Base-by-base conservation (phyloP, 2,888 invertebrate genomes). In the Holacanthella duospinosa region DNA sequence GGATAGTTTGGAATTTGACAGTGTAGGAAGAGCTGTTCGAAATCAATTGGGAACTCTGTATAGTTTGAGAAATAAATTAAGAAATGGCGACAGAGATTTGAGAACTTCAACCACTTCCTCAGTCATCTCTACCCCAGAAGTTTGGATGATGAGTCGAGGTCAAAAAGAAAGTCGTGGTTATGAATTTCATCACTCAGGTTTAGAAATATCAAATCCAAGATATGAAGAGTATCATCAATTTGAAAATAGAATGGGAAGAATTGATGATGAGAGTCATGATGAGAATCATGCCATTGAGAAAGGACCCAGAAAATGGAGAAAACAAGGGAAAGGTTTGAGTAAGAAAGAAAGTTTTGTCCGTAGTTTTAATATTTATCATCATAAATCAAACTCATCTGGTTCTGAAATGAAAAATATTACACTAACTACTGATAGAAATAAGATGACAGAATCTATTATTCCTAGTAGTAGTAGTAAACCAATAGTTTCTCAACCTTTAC, bases 161-260 rank as follows among this genome's bases (percentile, higher is more conserved):
- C 28, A 62, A 21, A 73, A 73, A 55, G 73, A 73, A 63, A 70
- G 69, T 55, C 67, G 73, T 9, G 73, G 70, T 27, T 71, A 73
- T 61, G 68, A 70, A 1, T 73, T 69, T 62, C 71, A 73, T 36
- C 71, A 71, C 58, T 66, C 69, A 2, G 66, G 71, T 0, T 43
- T 69, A 2, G 71, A 71, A 21, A 61, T 73, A n/a, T 43, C 66
- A 16, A 65, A 70, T 62, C 70, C 71, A 1, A 54, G 64, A 43
- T 65, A 61, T 54, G n/a, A n/a, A n/a, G n/a, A n/a, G n/a, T n/a
- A n/a, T n/a, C 1, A 43, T 54, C 55, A 70, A 29, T 72, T 72
- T 62, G 70, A 72, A 27, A 69, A 67, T 63, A 64, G 72, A 29
- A 66, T 68, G 64, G 72, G 70, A 2, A 70, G 71, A 64, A 66